Evolutionary conservation across 2,113 vertebrate genomes (phyloP).

Genomic region (Charadrius vociferus): DNA sequence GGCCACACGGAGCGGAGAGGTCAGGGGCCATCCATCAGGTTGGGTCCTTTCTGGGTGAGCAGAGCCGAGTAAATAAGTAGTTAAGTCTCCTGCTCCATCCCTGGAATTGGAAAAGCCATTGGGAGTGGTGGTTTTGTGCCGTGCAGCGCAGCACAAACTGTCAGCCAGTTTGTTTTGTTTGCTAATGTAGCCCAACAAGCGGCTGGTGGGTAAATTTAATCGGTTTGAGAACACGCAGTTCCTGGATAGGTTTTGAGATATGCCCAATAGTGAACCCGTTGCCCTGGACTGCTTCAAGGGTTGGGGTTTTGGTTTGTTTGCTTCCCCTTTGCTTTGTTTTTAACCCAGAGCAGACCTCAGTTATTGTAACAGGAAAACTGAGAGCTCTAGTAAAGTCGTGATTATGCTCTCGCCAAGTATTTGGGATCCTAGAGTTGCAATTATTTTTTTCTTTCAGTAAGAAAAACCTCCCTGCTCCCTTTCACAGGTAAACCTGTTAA

Average conservation of each 20-base stretch:
- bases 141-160: neutral
- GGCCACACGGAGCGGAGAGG: neutral
- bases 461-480: neutral
- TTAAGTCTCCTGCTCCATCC: neutral
- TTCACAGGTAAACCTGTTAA: neutral
- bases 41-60: constrained; percentile 30
- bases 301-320: constrained; percentile 15
- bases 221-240: neutral
- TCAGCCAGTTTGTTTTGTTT: constrained; percentile 51
- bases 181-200: constrained; percentile 31
- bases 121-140: constrained; percentile 1
- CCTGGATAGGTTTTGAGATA: constrained; percentile 23
- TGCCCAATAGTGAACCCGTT: neutral
- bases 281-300: neutral
- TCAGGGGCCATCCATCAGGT: constrained; percentile 40
- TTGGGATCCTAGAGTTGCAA: neutral
- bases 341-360: constrained; percentile 8
- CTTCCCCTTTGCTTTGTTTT: constrained; percentile 46
- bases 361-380: neutral
- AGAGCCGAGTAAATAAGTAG: constrained; percentile 1
- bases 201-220: neutral
- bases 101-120: constrained; percentile 14
- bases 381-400: neutral
- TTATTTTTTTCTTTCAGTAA: neutral
- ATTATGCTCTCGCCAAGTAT: neutral